phyloP scores from a whole-genome alignment of 2,797 vertebrate genomes.

The Limosa lapponica region DNA sequence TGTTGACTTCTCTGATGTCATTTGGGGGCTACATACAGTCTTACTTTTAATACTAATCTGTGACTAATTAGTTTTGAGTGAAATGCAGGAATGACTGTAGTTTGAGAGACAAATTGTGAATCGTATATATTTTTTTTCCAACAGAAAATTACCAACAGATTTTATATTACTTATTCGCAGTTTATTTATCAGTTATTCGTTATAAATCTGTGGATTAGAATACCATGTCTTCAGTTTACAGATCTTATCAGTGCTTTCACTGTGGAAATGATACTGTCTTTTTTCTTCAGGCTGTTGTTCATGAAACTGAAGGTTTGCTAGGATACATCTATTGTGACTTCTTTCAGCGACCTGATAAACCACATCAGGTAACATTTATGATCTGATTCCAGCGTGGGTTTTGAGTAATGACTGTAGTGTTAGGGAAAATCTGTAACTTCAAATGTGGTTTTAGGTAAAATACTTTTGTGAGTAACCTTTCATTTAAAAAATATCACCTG shows the following conservation, averaged over 20 bases:
- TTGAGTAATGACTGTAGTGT: not conserved
- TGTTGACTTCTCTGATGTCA: not conserved
- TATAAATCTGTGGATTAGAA: not conserved
- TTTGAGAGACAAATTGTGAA: not conserved
- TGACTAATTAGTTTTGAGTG: not conserved
- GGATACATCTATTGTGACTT: conserved; percentile 99
- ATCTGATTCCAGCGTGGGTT: not conserved
- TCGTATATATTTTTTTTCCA: not conserved
- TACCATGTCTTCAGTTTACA: not conserved
- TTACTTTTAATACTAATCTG: not conserved
- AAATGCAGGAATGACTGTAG: not conserved
- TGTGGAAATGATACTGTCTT: not conserved
- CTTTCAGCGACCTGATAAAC: conserved; percentile 91
- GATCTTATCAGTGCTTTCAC: not conserved
- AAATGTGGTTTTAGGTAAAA: not conserved
- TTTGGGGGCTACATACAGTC: not conserved
- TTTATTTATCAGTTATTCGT: not conserved
- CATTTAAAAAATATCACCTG: not conserved
- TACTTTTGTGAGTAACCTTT: not conserved
- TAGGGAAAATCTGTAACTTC: not conserved
- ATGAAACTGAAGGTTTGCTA: conserved; percentile 92
- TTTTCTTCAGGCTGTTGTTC: conserved; percentile 89
- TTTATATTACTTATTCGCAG: not conserved
- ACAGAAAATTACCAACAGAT: not conserved
- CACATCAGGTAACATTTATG: conserved; percentile 88